Base-by-base conservation (phyloP, 2,797 vertebrate species). In the Scolopax bukidnonensis region DNA sequence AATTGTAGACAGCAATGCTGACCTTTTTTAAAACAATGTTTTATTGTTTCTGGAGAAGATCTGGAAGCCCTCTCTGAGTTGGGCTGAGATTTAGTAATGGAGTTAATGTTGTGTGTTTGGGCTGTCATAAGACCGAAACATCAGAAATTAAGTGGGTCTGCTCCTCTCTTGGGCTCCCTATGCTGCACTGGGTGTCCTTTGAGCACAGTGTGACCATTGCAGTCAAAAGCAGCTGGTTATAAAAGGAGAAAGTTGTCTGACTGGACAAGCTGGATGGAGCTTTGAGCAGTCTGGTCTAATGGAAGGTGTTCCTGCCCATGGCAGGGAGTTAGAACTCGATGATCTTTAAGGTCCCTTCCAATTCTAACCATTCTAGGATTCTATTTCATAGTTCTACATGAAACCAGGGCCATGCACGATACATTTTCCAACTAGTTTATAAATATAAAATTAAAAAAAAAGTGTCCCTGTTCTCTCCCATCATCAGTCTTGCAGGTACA, bases 11-110 rank as follows among this genome's bases (percentile, higher is more conserved):
- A 87, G 7, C 33, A 53, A 88, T 85, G 24, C 41, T 45, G 43
- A 11, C 33, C 84, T 93, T 91, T 77, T 75, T 53, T 38, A 85
- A 89, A 90, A 32, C 13, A 56, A 15, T 38, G 10, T 53, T 85
- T 90, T 90, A 53, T 59, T 65, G 14, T 53, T 93, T 91, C 90
- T 92, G 50, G 57, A 93, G 65, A 56, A 70, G 70, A 78, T 90
- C 48, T 94, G 59, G 67, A 91, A 87, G 50, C 15, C 40, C 40
- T 68, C 51, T 48, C 61, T 84, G 82, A 70, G 28, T 10, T 61
- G 64, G 56, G 20, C 30, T 87, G 73, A 71, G 60, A 63, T 93
- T 91, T 89, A 89, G 74, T 48, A 70, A 78, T 56, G 24, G 57
- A 90, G 38, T 61, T 87, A 87, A 54, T 50, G 50, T 45, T 82